Conservation (phyloP, 1,140 invertebrate genomes). For the Pristionchus pacificus region DNA sequence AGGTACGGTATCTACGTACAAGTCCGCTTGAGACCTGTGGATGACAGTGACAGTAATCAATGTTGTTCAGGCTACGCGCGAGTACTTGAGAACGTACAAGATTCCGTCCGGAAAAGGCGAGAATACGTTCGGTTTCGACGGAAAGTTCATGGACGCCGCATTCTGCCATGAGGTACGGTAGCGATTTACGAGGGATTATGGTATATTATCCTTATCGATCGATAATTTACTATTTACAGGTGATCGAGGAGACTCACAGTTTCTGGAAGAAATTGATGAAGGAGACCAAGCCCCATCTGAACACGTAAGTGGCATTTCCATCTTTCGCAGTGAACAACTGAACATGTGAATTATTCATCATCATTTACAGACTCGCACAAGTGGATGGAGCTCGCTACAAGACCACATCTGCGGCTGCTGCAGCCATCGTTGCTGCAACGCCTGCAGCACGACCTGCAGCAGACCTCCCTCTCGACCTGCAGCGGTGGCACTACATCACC, state of each 20-base stretch:
- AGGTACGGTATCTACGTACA: conserved; percentile 57
- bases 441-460: too few species aligned
- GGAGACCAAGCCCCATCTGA: conserved; percentile 37
- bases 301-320: conserved; percentile 33
- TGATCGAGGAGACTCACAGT: conserved; percentile 77
- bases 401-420: background rate
- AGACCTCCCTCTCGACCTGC: too few species aligned
- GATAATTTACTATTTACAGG: conserved; percentile 55
- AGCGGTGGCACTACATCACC: background rate
- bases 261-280: conserved; percentile 68
- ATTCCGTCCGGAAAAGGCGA: conserved; percentile 92
- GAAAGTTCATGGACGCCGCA: conserved; percentile 80
- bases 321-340: background rate
- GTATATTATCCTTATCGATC: too few species aligned
- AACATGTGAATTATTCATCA: conserved; percentile 15
- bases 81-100: conserved; percentile 99
- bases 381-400: background rate
- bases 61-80: conserved; percentile 73
- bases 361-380: background rate
- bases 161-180: conserved; percentile 61
- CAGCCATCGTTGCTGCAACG: background rate
- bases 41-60: background rate
- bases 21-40: background rate
- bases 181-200: background rate
- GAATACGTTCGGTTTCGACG: conserved; percentile 96